phyloP scores from a whole-genome alignment of 2,113 vertebrate genomes.

The Tinamus guttatus region DNA sequence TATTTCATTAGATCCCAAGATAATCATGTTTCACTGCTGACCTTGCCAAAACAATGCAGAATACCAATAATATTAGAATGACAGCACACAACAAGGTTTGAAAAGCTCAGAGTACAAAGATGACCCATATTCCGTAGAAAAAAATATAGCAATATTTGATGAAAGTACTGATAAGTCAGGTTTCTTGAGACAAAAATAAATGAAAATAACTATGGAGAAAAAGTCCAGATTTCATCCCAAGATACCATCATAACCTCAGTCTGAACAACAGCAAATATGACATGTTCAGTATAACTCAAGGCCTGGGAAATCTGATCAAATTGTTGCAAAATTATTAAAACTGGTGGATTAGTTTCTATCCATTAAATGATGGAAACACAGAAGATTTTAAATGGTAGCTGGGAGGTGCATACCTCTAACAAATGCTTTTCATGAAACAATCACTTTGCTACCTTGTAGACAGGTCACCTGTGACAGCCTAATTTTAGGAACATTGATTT shows the following conservation, averaged over 20 bases:
- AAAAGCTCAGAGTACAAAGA: neutral
- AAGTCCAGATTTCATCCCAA: neutral
- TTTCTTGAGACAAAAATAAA: neutral
- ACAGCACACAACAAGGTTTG: neutral
- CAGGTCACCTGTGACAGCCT: fast-evolving
- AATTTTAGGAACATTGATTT: neutral
- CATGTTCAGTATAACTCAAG: no score
- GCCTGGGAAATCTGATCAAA: neutral
- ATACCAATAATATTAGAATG: slow-evolving; percentile 30
- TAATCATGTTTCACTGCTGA: slow-evolving; percentile 38
- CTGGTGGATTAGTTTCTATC: fast-evolving
- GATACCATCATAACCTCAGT: neutral
- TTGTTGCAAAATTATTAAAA: neutral
- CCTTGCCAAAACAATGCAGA: neutral
- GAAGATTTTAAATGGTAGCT: neutral
- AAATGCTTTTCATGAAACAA: neutral
- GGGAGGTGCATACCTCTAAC: neutral
- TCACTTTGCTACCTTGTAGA: neutral
- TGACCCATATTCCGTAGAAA: neutral
- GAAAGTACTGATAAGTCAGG: neutral
- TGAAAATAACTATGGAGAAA: neutral
- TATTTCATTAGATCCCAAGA: slow-evolving; percentile 55
- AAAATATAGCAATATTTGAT: neutral
- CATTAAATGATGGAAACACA: neutral
- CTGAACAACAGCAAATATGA: no score